These are phyloP conservation scores for Mormyrus hasselquistii DNA, from an alignment of 2,797 vertebrate genomes.

Conservation along the genomic window DNA sequence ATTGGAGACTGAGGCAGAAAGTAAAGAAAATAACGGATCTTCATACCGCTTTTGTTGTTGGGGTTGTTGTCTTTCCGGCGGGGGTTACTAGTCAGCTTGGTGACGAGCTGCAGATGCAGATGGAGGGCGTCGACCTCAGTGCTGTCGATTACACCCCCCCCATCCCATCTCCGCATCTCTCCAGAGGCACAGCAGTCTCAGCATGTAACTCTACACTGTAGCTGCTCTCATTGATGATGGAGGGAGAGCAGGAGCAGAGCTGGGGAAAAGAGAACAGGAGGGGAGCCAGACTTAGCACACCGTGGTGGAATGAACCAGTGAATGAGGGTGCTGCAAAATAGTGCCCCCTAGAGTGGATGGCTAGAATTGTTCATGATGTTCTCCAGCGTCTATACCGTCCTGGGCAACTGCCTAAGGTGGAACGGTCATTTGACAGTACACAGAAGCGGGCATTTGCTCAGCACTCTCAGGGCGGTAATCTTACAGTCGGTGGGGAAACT, in stretches of 20 bases:
- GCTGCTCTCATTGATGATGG: slow-evolving; percentile 60
- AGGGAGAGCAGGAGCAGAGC: slow-evolving; percentile 36
- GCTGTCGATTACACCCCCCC: slow-evolving; percentile 54
- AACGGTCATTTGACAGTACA: slow-evolving; percentile 26
- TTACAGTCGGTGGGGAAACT: slow-evolving; percentile 64
- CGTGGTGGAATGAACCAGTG: background rate
- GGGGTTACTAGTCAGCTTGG: slow-evolving; percentile 49
- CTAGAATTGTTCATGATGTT: slow-evolving; percentile 60
- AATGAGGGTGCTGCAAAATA: slow-evolving; percentile 19
- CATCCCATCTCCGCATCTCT: slow-evolving; percentile 48
- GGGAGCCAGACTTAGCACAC: background rate
- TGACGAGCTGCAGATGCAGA: slow-evolving; percentile 61
- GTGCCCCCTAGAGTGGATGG: slow-evolving; percentile 44
- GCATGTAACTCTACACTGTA: slow-evolving; percentile 60
- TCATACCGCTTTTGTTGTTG: slow-evolving; percentile 45
- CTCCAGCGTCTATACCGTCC: slow-evolving; percentile 29
- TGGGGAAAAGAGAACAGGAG: too few relatives aligned
- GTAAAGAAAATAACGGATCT: slow-evolving; percentile 2
- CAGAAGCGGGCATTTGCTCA: slow-evolving; percentile 42
- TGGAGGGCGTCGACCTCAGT: slow-evolving; percentile 60
- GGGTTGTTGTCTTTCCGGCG: slow-evolving; percentile 37
- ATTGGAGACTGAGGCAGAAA: background rate
- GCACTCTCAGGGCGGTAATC: slow-evolving; percentile 56
- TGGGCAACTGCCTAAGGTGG: background rate
- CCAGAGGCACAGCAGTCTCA: slow-evolving; percentile 48